Percentiles rank a stretch among this genome's conserved stretches.
Conservation (phyloP, 2,888 invertebrate genomes). For the Pachymerium ferrugineum region DNA sequence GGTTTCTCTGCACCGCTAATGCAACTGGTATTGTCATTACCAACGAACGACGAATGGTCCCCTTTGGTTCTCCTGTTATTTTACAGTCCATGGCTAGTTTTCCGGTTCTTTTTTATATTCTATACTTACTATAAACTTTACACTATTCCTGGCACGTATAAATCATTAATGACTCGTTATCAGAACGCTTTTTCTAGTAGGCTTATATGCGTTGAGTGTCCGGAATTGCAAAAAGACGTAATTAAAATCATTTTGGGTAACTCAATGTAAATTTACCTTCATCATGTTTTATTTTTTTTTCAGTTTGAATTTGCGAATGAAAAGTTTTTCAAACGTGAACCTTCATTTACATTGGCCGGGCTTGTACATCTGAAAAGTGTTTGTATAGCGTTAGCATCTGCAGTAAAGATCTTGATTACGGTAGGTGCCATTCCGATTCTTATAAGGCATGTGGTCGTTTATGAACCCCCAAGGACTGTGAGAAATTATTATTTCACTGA, state of each 20-base stretch:
- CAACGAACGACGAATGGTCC: background rate
- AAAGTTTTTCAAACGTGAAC: background rate
- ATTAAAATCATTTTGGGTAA: background rate
- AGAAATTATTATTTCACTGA: too few relatives aligned
- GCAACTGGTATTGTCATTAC: background rate
- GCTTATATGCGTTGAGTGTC: background rate
- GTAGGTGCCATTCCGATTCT: too few relatives aligned
- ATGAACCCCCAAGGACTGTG: too few relatives aligned
- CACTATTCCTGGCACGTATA: background rate
- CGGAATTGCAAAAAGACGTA: background rate
- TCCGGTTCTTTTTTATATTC: background rate
- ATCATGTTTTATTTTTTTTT: background rate
- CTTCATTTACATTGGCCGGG: background rate
- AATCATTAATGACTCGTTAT: background rate
- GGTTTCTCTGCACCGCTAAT: background rate
- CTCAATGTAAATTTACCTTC: background rate
- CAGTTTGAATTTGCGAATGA: background rate
- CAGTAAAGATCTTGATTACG: too few relatives aligned
- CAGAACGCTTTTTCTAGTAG: background rate
- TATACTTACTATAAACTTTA: background rate
- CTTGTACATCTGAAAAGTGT: too few relatives aligned
- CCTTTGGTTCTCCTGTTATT: too few relatives aligned
- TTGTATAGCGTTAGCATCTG: too few relatives aligned
- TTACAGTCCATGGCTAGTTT: background rate
- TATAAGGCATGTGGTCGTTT: too few relatives aligned